phyloP scores from a whole-genome alignment of 1,140 invertebrate species.

The Pantala flavescens region DNA sequence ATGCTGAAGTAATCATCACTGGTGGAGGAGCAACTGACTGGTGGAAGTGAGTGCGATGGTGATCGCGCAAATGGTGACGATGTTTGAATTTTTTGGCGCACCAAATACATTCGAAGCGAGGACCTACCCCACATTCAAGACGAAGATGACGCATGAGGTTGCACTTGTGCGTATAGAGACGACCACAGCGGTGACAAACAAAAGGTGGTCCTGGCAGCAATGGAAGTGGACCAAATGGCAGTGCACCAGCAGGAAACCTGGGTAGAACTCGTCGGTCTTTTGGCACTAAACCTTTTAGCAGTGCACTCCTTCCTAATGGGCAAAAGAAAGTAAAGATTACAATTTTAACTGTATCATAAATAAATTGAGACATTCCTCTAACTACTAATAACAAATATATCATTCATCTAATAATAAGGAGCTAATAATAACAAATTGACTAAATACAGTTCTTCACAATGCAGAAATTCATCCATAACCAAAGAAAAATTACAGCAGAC shows the following conservation, averaged over 20 bases:
- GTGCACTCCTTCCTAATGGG: neutral
- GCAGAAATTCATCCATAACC: too few species aligned
- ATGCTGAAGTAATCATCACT: neutral
- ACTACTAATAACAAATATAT: too few species aligned
- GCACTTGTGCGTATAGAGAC: constrained; percentile 38
- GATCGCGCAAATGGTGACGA: constrained; percentile 18
- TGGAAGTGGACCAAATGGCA: constrained; percentile 26
- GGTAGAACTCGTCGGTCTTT: neutral
- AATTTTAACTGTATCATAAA: neutral
- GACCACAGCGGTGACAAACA: constrained; percentile 36
- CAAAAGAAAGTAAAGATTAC: neutral
- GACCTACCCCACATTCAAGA: constrained; percentile 27
- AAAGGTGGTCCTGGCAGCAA: constrained; percentile 22
- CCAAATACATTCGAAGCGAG: constrained; percentile 28
- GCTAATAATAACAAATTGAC: too few species aligned
- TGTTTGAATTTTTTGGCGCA: constrained; percentile 18
- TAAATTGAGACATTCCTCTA: too few species aligned
- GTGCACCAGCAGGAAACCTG: constrained; percentile 24
- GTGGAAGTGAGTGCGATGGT: constrained; percentile 17
- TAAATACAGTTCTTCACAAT: too few species aligned
- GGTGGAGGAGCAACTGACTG: neutral
- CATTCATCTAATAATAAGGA: too few species aligned
- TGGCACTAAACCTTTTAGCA: neutral
- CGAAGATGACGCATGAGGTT: constrained; percentile 37
- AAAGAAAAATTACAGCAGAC: too few species aligned